These are phyloP conservation scores for Ranitomeya variabilis DNA, from an alignment of 2,113 vertebrate species.

Conservation along the genomic window DNA sequence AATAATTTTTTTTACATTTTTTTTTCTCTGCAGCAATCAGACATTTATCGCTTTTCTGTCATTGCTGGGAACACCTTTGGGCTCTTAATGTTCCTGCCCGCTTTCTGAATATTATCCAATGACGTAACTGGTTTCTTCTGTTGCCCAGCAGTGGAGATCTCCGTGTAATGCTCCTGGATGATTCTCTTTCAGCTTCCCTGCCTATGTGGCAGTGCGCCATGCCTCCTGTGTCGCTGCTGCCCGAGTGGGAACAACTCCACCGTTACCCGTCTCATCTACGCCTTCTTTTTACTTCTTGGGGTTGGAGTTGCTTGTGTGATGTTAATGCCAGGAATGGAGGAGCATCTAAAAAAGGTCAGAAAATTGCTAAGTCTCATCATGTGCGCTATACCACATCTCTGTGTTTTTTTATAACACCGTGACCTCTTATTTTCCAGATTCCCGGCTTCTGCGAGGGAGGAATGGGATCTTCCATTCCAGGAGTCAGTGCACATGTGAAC, in stretches of 20 bases:
- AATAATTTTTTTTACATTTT: too few relatives aligned
- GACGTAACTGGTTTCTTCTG: not conserved
- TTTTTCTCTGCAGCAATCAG: too few relatives aligned
- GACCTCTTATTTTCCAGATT: slow-evolving; percentile 74
- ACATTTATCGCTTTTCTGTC: too few relatives aligned
- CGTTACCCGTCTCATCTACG: slow-evolving; percentile 91
- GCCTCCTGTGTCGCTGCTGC: slow-evolving; percentile 94
- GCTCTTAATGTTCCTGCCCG: too few relatives aligned
- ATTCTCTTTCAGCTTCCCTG: slow-evolving; percentile 83
- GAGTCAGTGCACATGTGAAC: slow-evolving; percentile 84
- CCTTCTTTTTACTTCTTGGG: slow-evolving; percentile 90
- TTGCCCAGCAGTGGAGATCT: not conserved
- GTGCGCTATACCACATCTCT: not conserved
- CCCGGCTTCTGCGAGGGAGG: slow-evolving; percentile 96
- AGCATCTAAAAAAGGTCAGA: slow-evolving; percentile 93
- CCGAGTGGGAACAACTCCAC: slow-evolving; percentile 97
- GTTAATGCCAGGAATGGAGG: slow-evolving; percentile 97
- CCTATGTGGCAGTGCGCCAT: slow-evolving; percentile 94
- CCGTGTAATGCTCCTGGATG: not conserved
- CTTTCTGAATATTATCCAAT: not conserved
- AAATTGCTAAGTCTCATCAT: not conserved
- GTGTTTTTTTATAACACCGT: not conserved
- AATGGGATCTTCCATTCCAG: slow-evolving; percentile 78
- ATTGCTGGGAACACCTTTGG: too few relatives aligned
- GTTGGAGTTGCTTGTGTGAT: slow-evolving; percentile 91